Percentiles rank a stretch among this genome's conserved stretches.
These are phyloP conservation scores for Megaceryle maxima DNA, from an alignment of 2,113 vertebrate genomes.

Conservation along the genomic window DNA sequence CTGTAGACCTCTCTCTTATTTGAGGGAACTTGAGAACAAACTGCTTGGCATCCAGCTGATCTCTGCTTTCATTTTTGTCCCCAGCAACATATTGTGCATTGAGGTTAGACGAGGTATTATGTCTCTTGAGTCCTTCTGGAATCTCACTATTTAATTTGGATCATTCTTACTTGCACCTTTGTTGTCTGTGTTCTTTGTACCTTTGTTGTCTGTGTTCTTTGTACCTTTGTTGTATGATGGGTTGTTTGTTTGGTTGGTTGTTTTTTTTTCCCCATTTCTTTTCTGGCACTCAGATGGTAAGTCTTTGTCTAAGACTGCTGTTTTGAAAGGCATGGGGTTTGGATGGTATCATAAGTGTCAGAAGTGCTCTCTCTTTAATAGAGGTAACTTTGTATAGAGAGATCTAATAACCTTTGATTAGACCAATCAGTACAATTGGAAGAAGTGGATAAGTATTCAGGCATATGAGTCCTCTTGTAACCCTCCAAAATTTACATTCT, in stretches of 20 bases:
- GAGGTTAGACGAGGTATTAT: constrained; percentile 10
- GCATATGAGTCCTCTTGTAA: background rate
- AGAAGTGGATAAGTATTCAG: constrained; percentile 1
- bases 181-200: background rate
- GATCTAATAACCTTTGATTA: constrained; percentile 43
- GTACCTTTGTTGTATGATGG: background rate
- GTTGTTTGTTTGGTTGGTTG: background rate
- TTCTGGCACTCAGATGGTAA: background rate
- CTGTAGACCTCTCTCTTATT: background rate
- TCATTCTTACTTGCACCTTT: constrained; percentile 2
- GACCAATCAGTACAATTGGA: background rate
- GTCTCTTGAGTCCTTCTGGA: background rate
- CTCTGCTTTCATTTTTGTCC: constrained; percentile 29
- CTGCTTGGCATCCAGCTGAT: background rate
- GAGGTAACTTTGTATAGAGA: background rate
- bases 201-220: constrained; percentile 17
- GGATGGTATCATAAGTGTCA: background rate
- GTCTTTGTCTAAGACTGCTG: constrained; percentile 3
- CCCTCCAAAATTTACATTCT: constrained; percentile 29
- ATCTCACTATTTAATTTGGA: constrained; percentile 25
- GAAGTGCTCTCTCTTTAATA: constrained; percentile 4
- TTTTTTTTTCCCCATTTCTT: background rate
- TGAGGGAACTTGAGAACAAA: background rate
- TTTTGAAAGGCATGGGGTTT: constrained; percentile 20
- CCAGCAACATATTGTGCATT: fast-evolving